These are phyloP conservation scores for Standfussiana lucernea DNA, from an alignment of 2,888 invertebrate genomes.

Conservation along the genomic window DNA sequence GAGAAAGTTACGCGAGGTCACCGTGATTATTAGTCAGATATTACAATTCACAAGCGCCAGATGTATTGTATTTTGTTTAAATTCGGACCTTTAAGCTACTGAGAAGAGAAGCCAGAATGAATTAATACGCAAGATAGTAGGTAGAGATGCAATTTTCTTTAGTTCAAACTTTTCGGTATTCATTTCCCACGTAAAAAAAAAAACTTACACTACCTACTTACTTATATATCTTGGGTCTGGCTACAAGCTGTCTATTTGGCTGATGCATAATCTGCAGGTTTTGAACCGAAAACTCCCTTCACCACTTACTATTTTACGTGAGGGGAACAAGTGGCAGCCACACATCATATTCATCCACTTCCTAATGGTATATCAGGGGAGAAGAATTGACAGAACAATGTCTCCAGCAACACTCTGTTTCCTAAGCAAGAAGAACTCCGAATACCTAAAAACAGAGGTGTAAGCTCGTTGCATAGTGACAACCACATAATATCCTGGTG, in stretches of 20 bases:
- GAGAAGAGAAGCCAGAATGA: neutral
- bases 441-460: neutral
- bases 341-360: no score
- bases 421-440: neutral
- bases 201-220: no score
- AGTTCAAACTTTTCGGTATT: neutral
- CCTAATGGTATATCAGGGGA: no score
- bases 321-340: no score
- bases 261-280: neutral
- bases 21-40: constrained; percentile 74
- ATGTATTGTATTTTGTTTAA: constrained; percentile 23
- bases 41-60: constrained; percentile 62
- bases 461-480: neutral
- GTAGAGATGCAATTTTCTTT: neutral
- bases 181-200: no score
- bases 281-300: no score
- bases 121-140: neutral
- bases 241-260: neutral
- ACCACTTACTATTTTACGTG: no score
- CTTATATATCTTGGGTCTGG: no score
- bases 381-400: neutral
- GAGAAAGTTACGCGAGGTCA: constrained; percentile 82
- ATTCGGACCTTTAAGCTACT: neutral
- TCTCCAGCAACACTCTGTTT: no score
- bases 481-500: neutral